Evolutionary conservation across 2,888 invertebrate genomes (phyloP).

Genomic region (Nemapogon koenigi): DNA sequence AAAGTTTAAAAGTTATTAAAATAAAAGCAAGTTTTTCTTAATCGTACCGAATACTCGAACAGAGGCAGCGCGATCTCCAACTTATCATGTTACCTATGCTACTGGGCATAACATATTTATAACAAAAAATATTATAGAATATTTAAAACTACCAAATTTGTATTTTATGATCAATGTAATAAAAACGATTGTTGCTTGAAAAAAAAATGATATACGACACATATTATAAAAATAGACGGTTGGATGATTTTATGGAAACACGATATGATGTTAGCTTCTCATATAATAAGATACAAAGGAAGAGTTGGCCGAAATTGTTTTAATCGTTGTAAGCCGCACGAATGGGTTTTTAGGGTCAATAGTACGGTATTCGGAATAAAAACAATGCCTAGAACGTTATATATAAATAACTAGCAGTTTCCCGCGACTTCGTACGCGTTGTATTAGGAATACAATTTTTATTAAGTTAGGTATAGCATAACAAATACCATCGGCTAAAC

Average conservation of each 20-base stretch:
- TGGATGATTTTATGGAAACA: constrained; percentile 63
- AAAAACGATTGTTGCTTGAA: no score
- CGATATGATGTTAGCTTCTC: constrained; percentile 54
- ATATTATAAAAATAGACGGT: constrained; percentile 52
- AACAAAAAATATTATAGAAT: constrained; percentile 25
- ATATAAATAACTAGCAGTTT: no score
- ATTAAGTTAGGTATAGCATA: no score
- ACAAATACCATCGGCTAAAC: no score
- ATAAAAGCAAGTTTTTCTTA: constrained; percentile 51
- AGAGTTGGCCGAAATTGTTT: constrained; percentile 59
- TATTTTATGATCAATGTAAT: no score
- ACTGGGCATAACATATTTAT: constrained; percentile 43
- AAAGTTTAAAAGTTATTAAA: constrained; percentile 37
- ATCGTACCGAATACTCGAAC: constrained; percentile 57
- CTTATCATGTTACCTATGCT: constrained; percentile 63
- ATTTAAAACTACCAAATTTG: no score
- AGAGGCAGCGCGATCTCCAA: constrained; percentile 57
- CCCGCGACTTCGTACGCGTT: no score
- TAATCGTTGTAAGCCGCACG: constrained; percentile 52
- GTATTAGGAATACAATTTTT: no score
- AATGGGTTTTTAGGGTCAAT: no score
- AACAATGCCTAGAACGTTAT: no score
- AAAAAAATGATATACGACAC: no score
- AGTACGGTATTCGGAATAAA: no score
- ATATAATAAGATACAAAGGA: constrained; percentile 49